Percentiles rank a stretch among this genome's conserved stretches.
Evolutionary conservation across 2,797 vertebrate genomes (phyloP).

Genomic region (Falco columbarius): DNA sequence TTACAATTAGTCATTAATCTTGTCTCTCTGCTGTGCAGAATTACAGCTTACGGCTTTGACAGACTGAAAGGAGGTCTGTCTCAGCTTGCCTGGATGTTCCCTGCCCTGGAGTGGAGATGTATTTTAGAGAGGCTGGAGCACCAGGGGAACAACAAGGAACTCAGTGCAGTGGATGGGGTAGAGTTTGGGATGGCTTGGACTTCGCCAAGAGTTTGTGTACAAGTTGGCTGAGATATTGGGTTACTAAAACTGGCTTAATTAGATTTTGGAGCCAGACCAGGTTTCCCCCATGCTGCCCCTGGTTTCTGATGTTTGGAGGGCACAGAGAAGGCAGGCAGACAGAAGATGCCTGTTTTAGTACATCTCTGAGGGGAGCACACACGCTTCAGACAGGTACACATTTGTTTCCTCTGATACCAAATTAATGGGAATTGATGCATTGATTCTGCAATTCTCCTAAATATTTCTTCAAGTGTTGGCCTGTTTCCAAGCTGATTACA

Average conservation of each 20-base stretch:
- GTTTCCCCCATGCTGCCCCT: background rate
- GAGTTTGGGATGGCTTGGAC: background rate
- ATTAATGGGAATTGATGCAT: slow-evolving; percentile 35
- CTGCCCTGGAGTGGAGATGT: background rate
- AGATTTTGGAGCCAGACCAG: background rate
- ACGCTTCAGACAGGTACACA: background rate
- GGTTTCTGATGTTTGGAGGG: background rate
- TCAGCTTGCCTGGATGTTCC: background rate
- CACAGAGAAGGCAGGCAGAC: background rate
- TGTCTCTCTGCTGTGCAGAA: background rate
- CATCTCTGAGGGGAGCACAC: background rate
- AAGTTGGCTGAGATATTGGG: background rate
- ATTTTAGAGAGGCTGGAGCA: background rate
- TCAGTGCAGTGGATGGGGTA: background rate
- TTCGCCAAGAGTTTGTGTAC: background rate
- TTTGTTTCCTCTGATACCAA: slow-evolving; percentile 25
- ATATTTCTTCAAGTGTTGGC: slow-evolving; percentile 8
- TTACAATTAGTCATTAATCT: background rate
- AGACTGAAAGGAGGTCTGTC: background rate
- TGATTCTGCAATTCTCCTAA: slow-evolving; percentile 14
- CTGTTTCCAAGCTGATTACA: slow-evolving; percentile 7
- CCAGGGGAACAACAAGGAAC: background rate
- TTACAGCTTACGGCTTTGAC: background rate
- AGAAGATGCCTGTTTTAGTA: background rate
- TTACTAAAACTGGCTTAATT: background rate